Evolutionary conservation across 2,888 invertebrate genomes (phyloP).

Genomic region (Lamellibrachia columna): DNA sequence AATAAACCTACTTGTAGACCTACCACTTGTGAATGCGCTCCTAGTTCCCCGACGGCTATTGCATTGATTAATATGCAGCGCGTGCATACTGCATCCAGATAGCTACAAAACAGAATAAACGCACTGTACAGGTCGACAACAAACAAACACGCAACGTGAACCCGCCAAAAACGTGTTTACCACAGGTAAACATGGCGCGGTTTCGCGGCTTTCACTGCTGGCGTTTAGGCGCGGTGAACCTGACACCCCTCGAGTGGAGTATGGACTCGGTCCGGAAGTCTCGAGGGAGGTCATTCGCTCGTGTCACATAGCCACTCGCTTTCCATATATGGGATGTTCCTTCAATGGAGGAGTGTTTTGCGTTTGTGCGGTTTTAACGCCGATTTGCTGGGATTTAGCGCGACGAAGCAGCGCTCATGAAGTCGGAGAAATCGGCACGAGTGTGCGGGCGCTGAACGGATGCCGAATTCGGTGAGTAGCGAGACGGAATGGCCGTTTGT

Average conservation of each 20-base stretch:
- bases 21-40: neutral
- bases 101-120: conserved; percentile 16
- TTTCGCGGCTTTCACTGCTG: neutral
- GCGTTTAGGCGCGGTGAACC: conserved; percentile 11
- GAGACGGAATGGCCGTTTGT: neutral
- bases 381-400: conserved; percentile 12
- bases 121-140: conserved; percentile 16
- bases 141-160: conserved; percentile 7
- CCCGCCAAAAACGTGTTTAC: conserved; percentile 16
- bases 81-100: conserved; percentile 5
- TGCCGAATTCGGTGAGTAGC: conserved; percentile 16
- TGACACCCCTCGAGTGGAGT: neutral
- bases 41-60: neutral
- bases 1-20: conserved; percentile 1
- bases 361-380: conserved; percentile 12
- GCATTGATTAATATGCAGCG: conserved; percentile 16
- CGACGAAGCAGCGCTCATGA: conserved; percentile 12
- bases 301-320: conserved; percentile 10
- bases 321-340: conserved; percentile 16
- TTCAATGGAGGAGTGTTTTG: conserved; percentile 7
- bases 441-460: conserved; percentile 16
- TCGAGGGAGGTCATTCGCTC: conserved; percentile 16
- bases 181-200: conserved; percentile 12
- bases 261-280: conserved; percentile 10
- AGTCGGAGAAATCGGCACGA: conserved; percentile 7